Evolutionary conservation across 2,797 vertebrate species (phyloP), one percentile per base, ranked within the genome.

Genomic region (Austrolebias charrua): DNA sequence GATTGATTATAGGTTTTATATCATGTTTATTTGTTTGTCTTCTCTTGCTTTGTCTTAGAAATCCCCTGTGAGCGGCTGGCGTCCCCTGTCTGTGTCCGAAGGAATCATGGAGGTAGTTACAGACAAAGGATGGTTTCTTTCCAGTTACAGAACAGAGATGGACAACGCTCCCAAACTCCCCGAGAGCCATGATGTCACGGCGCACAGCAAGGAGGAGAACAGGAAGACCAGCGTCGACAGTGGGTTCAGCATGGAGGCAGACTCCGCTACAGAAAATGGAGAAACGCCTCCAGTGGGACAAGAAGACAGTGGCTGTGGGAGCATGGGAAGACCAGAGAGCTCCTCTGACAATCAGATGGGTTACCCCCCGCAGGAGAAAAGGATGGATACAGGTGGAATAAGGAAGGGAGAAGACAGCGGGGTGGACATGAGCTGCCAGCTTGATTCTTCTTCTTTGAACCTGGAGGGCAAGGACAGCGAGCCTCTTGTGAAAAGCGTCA

Each of bases 261-360:
- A 68, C 24, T 60, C 79, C 6, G 40, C 53, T 0, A 16, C 59
- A 11, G 75, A 45, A 6, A 63, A 44, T 0, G 15, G 11, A 46
- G 60, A 16, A 42, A 66, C n/a, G 46, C 57, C 65, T 5, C 48
- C 19, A 7, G 62, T 7, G 6, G 78, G 53, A 59, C 86, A 76
- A 49, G 90, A 92, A 6, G 92, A 94, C 83, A 94, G 93, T 1
- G 93, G 92, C 18, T 93, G 81, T 46, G 91, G 77, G 45, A 93
- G 92, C 68, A 61, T 92, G 48, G 89, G 84, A 13, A 88, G 66
- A 54, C 31, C 78, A 2, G 91, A 89, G 15, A 78, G 73, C 63
- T 72, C 81, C n/a, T 58, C 60, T 3, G 66, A 81, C 43, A 65
- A 64, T 62, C 77, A 70, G 54, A 63, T 77, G 9, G 77, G 78